Percentiles rank a stretch among this genome's conserved stretches.
phyloP scores from a whole-genome alignment of 1,140 invertebrate genomes.

The Zaprionus kolodkinae region DNA sequence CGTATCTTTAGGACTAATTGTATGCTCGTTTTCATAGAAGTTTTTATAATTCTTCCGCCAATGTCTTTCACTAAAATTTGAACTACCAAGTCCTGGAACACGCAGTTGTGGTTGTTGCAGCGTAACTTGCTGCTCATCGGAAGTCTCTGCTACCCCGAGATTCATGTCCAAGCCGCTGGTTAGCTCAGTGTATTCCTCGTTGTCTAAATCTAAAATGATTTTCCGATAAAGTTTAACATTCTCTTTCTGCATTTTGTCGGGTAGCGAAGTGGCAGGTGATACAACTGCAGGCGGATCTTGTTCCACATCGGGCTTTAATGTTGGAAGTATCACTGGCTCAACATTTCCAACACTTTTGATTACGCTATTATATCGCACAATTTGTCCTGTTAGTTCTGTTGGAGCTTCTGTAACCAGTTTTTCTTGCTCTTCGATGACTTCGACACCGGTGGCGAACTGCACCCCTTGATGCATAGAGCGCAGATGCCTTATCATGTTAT shows the following conservation, averaged over 20 bases:
- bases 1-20: constrained; percentile 34
- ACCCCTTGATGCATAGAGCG: constrained; percentile 87
- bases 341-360: constrained; percentile 78
- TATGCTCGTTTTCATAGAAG: constrained; percentile 63
- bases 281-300: constrained; percentile 8
- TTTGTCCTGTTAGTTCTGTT: constrained; percentile 9
- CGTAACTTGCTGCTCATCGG: constrained; percentile 11
- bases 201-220: constrained; percentile 71
- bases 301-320: constrained; percentile 2
- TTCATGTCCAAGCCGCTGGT: constrained; percentile 37
- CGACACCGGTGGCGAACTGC: constrained; percentile 45
- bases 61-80: constrained; percentile 69
- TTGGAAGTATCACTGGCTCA: constrained; percentile 51
- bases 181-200: constrained; percentile 70
- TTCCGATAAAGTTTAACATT: constrained; percentile 76
- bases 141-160: neutral
- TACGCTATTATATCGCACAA: constrained; percentile 63
- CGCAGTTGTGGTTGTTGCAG: constrained; percentile 26
- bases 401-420: neutral
- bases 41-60: constrained; percentile 73
- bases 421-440: constrained; percentile 22
- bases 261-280: constrained; percentile 3
- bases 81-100: constrained; percentile 31
- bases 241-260: constrained; percentile 52
- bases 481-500: constrained; percentile 88